Conservation (phyloP, 2,113 vertebrate species). For the Pao palembangensis region DNA sequence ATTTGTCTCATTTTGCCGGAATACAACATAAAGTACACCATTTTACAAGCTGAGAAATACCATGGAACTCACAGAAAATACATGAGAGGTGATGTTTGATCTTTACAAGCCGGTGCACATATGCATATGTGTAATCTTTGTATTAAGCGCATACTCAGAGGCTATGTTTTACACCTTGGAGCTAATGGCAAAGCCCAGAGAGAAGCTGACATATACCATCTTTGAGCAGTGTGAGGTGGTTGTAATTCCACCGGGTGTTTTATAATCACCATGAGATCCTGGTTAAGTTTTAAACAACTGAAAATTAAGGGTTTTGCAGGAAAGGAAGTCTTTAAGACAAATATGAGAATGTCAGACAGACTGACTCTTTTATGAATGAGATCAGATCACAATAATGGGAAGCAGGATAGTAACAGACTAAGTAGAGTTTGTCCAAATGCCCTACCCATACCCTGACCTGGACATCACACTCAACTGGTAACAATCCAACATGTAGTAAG, state of each 20-base stretch:
- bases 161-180: background rate
- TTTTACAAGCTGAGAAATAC: constrained; percentile 23
- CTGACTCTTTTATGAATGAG: constrained; percentile 45
- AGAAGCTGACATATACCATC: constrained; percentile 30
- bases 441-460: constrained; percentile 38
- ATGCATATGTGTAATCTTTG: constrained; percentile 9
- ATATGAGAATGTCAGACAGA: constrained; percentile 16
- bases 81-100: too few relatives aligned
- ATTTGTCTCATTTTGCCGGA: constrained; percentile 9
- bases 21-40: constrained; percentile 10
- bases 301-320: background rate
- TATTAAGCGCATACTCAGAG: constrained; percentile 36
- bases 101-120: constrained; percentile 12
- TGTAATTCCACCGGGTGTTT: background rate
- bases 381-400: constrained; percentile 59
- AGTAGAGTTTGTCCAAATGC: constrained; percentile 36
- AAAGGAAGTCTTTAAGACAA: background rate
- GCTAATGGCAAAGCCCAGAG: constrained; percentile 12
- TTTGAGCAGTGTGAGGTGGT: constrained; percentile 37
- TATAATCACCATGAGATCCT: background rate
- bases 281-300: too few relatives aligned
- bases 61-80: constrained; percentile 7
- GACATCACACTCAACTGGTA: constrained; percentile 46
- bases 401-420: constrained; percentile 38
- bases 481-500: constrained; percentile 33